Conservation (phyloP, 2,113 vertebrate genomes). For the Poecilia latipinna region DNA sequence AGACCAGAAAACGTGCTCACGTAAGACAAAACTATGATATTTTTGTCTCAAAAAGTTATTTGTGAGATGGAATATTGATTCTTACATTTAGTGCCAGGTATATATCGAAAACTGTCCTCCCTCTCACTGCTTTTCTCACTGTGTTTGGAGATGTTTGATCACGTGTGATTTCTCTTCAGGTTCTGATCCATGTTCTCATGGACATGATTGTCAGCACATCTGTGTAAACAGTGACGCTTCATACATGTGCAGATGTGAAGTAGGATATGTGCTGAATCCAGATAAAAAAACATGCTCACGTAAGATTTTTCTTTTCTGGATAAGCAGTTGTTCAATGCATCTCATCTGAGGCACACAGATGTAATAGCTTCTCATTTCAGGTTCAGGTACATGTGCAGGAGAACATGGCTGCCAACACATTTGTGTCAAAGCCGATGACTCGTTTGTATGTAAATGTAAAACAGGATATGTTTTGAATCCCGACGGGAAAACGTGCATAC, state of each 20-base stretch:
- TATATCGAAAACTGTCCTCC: no score
- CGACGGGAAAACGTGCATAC: constrained; percentile 78
- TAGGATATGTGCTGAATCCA: constrained; percentile 79
- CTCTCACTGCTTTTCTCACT: no score
- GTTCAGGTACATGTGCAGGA: constrained; percentile 62
- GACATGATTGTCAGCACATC: constrained; percentile 80
- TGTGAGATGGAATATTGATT: no score
- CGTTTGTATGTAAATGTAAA: constrained; percentile 72
- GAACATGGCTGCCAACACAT: constrained; percentile 79
- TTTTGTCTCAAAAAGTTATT: no score
- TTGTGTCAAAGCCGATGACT: constrained; percentile 67
- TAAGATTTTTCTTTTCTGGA: constrained; percentile 38
- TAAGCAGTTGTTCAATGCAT: no score
- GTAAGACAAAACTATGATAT: neutral
- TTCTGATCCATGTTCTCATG: constrained; percentile 66
- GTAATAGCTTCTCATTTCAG: constrained; percentile 52
- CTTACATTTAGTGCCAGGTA: no score
- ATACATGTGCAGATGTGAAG: constrained; percentile 75
- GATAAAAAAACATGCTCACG: constrained; percentile 82
- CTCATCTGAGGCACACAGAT: no score
- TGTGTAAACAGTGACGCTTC: constrained; percentile 71
- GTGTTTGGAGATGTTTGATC: neutral
- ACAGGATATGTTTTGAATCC: constrained; percentile 77
- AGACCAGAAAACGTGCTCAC: constrained; percentile 47
- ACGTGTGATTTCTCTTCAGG: constrained; percentile 49